phyloP scores from a whole-genome alignment of 1,140 invertebrate genomes.

The Popillia japonica region DNA sequence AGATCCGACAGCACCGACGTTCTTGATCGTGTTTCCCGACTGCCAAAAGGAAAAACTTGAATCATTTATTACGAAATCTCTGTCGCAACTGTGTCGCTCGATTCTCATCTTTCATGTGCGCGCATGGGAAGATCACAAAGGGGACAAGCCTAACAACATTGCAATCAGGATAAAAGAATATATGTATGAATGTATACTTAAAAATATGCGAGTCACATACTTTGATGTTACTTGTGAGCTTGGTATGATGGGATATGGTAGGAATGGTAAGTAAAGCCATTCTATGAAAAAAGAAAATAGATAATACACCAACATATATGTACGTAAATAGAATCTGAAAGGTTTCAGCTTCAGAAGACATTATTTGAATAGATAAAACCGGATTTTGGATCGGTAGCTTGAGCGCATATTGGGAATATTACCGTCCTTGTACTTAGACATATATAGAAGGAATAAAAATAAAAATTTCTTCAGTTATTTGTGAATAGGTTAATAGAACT shows the following conservation, averaged over 20 bases:
- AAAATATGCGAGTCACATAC: not conserved
- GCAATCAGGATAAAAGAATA: constrained; percentile 5
- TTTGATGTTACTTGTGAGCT: not conserved
- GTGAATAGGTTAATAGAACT: no score
- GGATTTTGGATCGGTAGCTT: no score
- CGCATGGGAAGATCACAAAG: not conserved
- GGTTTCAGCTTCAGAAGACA: no score
- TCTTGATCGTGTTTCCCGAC: constrained; percentile 16
- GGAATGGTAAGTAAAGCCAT: not conserved
- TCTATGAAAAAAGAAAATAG: no score
- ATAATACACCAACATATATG: no score
- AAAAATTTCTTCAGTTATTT: no score
- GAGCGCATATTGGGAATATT: no score
- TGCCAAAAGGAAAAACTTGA: constrained; percentile 25
- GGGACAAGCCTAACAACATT: not conserved
- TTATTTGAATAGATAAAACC: no score
- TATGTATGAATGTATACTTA: constrained; percentile 31
- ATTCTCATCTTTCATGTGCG: not conserved
- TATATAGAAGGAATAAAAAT: no score
- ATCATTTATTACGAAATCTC: constrained; percentile 28
- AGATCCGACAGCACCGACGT: constrained; percentile 3
- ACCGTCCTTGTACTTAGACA: no score
- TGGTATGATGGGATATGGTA: not conserved
- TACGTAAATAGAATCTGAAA: no score
- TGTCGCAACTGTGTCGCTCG: constrained; percentile 7